Evolutionary conservation across 2,888 invertebrate genomes (phyloP).

Genomic region (Dexiosoma caninum): DNA sequence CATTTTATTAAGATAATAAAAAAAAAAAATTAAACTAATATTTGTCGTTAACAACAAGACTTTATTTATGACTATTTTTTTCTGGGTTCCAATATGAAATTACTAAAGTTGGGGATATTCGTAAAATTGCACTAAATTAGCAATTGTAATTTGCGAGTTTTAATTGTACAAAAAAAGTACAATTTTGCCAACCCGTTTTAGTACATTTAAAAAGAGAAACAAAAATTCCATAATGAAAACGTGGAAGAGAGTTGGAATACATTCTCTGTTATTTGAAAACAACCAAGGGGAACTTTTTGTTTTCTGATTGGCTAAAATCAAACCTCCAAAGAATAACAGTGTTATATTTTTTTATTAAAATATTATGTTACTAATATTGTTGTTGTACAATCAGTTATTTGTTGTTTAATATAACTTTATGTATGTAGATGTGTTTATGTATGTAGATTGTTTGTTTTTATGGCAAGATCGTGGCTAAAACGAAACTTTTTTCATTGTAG

Average conservation of each 20-base stretch:
- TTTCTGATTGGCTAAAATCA: conserved; percentile 39
- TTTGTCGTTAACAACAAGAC: too few species aligned
- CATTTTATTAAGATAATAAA: too few species aligned
- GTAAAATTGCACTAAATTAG: too few species aligned
- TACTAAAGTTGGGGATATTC: too few species aligned
- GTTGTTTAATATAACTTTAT: conserved; percentile 25
- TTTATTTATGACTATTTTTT: too few species aligned
- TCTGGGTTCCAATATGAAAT: too few species aligned
- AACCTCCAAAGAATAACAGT: too few species aligned
- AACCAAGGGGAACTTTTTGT: conserved; percentile 34
- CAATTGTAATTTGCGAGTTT: too few species aligned
- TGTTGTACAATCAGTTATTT: conserved; percentile 25
- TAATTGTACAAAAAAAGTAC: too few species aligned
- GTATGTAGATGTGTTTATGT: conserved; percentile 7
- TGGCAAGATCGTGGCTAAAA: conserved; percentile 46
- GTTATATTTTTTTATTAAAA: too few species aligned
- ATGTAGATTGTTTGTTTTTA: conserved; percentile 45
- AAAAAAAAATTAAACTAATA: too few species aligned
- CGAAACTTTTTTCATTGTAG: conserved; percentile 21
- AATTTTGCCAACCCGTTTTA: background rate
- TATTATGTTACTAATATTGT: conserved; percentile 25
- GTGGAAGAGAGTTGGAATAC: background rate
- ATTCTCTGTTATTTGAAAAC: background rate
- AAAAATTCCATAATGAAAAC: background rate
- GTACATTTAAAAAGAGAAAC: background rate